Percentiles rank a stretch among this genome's conserved stretches.
Evolutionary conservation across 2,888 invertebrate species (phyloP).

Genomic region (Prenolepis imparis): DNA sequence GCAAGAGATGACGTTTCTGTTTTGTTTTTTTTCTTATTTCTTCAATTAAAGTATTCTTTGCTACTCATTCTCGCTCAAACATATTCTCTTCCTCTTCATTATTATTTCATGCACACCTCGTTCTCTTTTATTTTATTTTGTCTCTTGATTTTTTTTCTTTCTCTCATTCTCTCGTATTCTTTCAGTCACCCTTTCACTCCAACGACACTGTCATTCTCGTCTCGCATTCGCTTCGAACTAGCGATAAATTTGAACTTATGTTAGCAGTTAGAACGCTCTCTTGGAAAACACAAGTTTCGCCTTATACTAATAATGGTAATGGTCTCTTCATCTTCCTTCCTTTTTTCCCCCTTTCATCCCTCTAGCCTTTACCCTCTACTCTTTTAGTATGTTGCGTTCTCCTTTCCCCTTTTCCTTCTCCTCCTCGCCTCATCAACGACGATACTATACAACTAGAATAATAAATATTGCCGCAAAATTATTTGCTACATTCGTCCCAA

Average conservation of each 20-base stretch:
- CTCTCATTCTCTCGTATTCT: constrained; percentile 29
- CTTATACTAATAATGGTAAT: constrained; percentile 75
- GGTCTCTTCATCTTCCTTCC: constrained; percentile 68
- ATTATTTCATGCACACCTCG: constrained; percentile 55
- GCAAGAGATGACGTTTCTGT: constrained; percentile 78
- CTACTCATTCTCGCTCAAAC: constrained; percentile 22
- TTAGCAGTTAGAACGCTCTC: constrained; percentile 73
- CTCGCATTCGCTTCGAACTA: constrained; percentile 49
- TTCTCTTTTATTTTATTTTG: constrained; percentile 1
- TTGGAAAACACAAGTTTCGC: constrained; percentile 78
- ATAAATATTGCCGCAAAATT: constrained; percentile 83
- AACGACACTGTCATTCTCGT: constrained; percentile 37
- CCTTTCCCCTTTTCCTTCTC: constrained; percentile 39
- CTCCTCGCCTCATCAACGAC: constrained; percentile 69
- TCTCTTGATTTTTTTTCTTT: constrained; percentile 5
- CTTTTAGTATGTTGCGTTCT: constrained; percentile 36
- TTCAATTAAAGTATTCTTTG: constrained; percentile 68
- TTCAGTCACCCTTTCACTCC: constrained; percentile 35
- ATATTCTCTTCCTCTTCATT: constrained; percentile 18
- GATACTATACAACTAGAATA: constrained; percentile 80
- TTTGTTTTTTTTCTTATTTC: constrained; percentile 55
- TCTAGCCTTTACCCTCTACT: background rate
- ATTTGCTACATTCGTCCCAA: constrained; percentile 79
- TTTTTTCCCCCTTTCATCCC: background rate
- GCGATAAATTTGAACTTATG: constrained; percentile 66